Evolutionary conservation across 2,888 invertebrate genomes (phyloP), one percentile per base, ranked within the genome.

Genomic region (Busseola fusca): DNA sequence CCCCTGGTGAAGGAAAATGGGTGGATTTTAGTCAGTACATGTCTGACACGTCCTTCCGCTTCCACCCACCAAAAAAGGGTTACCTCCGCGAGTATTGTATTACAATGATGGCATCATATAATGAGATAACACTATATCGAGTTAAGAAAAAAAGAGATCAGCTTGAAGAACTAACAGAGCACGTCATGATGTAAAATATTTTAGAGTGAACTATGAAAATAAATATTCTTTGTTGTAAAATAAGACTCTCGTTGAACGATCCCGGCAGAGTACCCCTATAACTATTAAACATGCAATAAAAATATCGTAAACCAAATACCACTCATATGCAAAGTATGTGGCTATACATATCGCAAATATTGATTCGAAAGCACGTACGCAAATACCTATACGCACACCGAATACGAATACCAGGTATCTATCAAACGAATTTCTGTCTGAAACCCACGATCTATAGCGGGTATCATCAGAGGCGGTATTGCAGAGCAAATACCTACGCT

Each of bases 401-500:
- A 57, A 68, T 65, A 59, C 70, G 80, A 63, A 40, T 59, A 27
- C 34, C 45, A 52, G 48, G 45, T 69, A 59, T 67, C 42, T 34
- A 37, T 73, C 78, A 56, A 67, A 69, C 52, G 21, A 57, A 70
- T 67, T 34, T 56, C 45, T 37, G 45, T 16, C 52, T 48, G n/a
- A 30, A 73, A n/a, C 56, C 9, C 9, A 52, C 40, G 27, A 18
- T 69, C 37, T 67, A 59, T 56, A 48, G 34, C 58, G 50, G 25
- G 12, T 54, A 30, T 14, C 27, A 63, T 63, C 68, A 75, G 66
- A 79, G 50, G 48, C 54, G 37, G 45, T 52, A 66, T 62, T 10
- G 21, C 30, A 18, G 30, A 48, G 76, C 71, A 75, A 79, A 80
- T 80, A 80, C 27, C 68, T 57, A 40, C 25, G 60, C n/a, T 40